A percentile compares a stretch with the other conserved stretches of the same genome.
These are phyloP conservation scores for Tuta absoluta DNA, from an alignment of 2,888 invertebrate species.

Conservation along the genomic window DNA sequence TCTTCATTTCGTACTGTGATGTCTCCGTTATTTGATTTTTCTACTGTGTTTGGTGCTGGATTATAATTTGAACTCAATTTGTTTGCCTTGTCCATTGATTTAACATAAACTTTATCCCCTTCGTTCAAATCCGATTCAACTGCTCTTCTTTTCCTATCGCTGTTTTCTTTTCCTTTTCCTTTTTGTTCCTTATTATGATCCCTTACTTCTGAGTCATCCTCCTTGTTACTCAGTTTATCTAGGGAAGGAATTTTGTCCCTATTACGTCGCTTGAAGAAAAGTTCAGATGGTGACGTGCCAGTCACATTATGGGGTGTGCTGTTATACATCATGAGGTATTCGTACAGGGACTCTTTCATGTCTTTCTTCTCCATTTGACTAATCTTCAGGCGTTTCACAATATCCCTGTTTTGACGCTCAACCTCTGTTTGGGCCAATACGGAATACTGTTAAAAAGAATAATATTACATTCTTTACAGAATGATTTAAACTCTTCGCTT, in stretches of 20 bases:
- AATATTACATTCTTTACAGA: slow-evolving; percentile 36
- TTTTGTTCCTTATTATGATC: neutral
- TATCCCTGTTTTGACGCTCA: slow-evolving; percentile 33
- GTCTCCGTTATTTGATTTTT: neutral
- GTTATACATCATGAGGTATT: slow-evolving; percentile 34
- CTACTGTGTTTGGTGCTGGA: neutral
- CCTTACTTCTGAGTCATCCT: neutral
- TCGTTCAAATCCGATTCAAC: neutral
- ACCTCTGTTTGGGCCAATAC: slow-evolving; percentile 40
- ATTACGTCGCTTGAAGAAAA: slow-evolving; percentile 32
- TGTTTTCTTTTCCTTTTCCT: slow-evolving; percentile 9
- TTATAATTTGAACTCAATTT: neutral
- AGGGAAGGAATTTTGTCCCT: slow-evolving; percentile 33
- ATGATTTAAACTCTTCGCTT: slow-evolving; percentile 37
- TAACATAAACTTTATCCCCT: neutral
- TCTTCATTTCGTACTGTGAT: neutral
- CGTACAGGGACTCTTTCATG: neutral
- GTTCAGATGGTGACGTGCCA: slow-evolving; percentile 35
- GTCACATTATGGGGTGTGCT: slow-evolving; percentile 35
- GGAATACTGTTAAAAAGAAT: slow-evolving; percentile 36
- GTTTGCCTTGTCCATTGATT: neutral
- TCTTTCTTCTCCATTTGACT: slow-evolving; percentile 22
- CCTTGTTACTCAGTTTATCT: neutral
- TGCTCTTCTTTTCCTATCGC: slow-evolving; percentile 5
- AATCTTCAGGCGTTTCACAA: slow-evolving; percentile 33